Base-by-base conservation (phyloP, 2,797 vertebrate genomes). In the Erethizon dorsatum region DNA sequence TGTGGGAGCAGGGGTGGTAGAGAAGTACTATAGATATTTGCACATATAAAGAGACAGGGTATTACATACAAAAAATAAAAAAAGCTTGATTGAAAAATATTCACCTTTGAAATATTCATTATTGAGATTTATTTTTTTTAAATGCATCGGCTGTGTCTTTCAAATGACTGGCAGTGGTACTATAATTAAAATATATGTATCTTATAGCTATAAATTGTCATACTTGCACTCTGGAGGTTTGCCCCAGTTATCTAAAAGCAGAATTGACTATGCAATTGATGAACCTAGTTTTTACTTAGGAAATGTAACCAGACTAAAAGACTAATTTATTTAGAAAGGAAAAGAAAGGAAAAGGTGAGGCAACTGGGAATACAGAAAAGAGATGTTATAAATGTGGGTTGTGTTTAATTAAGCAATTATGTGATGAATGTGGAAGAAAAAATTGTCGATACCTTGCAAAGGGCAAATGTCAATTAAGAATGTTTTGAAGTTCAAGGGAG, bases 251-350 rank as follows among this genome's bases (percentile, higher is more conserved):
- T 84, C 28, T 84, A 37, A 82, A 94, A 84, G 41, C 4, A 85
- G 45, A 90, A 56, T 75, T 94, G 33, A 71, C 24, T 83, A 37
- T 79, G 63, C 65, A 26, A 52, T 71, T 73, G 65, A 85, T 33
- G 26, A 88, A 15, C 59, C 45, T 96, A 71, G 4, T 95, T 96
- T 90, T 47, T 89, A 13, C 54, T 63, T 86, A 92, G 54, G 37
- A 78, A 61, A 52, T 94, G 14, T 15, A 84, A 89, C 47, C 84
- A 83, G 28, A 86, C 56, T 94, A 41, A 89, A 89, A 91, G 11
- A 84, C 26, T 88, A 65, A 80, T 69, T 94, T 93, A 82, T 83
- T 88, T 88, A 83, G 54, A 95, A 96, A 78, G 18, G 20, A 73
- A 89, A 89, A 77, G 9, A 84, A 33, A 93, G 71, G 24, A 52